These are phyloP conservation scores for Macroteleia sp. DNA, from an alignment of 2,888 invertebrate genomes.

Conservation along the genomic window DNA sequence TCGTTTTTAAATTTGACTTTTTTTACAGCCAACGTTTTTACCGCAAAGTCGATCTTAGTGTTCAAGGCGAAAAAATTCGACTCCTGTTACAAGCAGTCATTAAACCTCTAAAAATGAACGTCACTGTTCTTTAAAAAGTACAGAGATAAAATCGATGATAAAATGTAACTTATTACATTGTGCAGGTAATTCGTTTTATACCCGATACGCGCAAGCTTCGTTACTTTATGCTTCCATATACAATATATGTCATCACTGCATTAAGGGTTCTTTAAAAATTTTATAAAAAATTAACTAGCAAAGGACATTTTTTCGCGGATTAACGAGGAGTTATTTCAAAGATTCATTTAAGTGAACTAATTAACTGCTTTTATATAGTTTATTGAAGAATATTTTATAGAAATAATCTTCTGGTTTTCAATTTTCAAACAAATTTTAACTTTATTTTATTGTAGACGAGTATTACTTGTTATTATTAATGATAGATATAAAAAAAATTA, in stretches of 20 bases:
- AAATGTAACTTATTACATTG: conserved; percentile 41
- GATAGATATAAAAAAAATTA: too few relatives aligned
- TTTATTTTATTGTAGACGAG: too few relatives aligned
- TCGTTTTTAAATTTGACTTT: conserved; percentile 27
- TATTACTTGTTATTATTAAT: too few relatives aligned
- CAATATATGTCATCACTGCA: conserved; percentile 23
- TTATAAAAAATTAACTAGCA: conserved; percentile 13
- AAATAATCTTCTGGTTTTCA: too few relatives aligned
- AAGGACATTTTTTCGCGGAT: too few relatives aligned
- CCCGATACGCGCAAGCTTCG: conserved; percentile 30
- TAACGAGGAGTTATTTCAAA: too few relatives aligned
- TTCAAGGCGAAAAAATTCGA: conserved; percentile 15
- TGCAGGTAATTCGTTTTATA: conserved; percentile 33
- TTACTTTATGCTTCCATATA: conserved; percentile 16
- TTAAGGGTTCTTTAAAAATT: conserved; percentile 23
- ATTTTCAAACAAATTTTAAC: too few relatives aligned
- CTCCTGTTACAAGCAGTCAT: conserved; percentile 21
- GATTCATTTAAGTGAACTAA: too few relatives aligned
- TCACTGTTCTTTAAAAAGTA: conserved; percentile 34
- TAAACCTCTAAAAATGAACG: conserved; percentile 40
- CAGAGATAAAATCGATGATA: conserved; percentile 44
- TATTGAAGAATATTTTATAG: too few relatives aligned
- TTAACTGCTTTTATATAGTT: too few relatives aligned
- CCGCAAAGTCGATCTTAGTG: conserved; percentile 20
- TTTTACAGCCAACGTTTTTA: conserved; percentile 9